These are phyloP conservation scores for Cavia porcellus DNA, from an alignment of 2,113 vertebrate genomes.

Conservation along the genomic window DNA sequence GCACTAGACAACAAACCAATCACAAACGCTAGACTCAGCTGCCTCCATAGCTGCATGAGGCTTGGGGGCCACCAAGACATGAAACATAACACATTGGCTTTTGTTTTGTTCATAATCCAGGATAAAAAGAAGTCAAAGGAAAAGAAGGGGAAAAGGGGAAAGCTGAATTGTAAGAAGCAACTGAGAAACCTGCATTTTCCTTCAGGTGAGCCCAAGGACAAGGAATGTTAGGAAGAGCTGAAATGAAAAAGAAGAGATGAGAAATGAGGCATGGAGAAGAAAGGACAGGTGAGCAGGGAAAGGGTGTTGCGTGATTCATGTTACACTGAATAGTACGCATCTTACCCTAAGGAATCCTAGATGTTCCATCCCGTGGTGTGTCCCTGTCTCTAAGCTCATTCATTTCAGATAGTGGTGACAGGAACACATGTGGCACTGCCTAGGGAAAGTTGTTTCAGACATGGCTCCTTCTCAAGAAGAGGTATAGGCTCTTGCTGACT, in stretches of 20 bases:
- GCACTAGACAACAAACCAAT: too few species aligned
- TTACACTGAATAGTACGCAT: accelerated
- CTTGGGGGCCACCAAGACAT: too few species aligned
- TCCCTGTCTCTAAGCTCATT: background rate
- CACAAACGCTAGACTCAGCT: too few species aligned
- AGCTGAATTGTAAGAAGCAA: background rate
- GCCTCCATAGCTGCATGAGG: too few species aligned
- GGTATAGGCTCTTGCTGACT: background rate
- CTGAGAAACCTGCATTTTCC: background rate
- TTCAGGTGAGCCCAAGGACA: background rate
- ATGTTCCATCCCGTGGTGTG: background rate
- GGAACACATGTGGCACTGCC: background rate
- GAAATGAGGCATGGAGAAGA: background rate
- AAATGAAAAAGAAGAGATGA: background rate
- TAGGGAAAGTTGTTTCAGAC: background rate
- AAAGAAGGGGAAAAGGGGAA: background rate
- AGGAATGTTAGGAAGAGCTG: background rate
- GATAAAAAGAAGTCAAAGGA: background rate
- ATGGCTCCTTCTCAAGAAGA: background rate
- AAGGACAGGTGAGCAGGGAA: background rate
- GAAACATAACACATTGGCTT: background rate
- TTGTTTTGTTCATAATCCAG: background rate
- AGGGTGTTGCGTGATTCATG: accelerated
- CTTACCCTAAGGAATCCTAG: accelerated
- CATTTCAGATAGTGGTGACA: background rate